Base-by-base conservation (phyloP, 2,113 vertebrate species). In the Tretioscincus oriximinensis region DNA sequence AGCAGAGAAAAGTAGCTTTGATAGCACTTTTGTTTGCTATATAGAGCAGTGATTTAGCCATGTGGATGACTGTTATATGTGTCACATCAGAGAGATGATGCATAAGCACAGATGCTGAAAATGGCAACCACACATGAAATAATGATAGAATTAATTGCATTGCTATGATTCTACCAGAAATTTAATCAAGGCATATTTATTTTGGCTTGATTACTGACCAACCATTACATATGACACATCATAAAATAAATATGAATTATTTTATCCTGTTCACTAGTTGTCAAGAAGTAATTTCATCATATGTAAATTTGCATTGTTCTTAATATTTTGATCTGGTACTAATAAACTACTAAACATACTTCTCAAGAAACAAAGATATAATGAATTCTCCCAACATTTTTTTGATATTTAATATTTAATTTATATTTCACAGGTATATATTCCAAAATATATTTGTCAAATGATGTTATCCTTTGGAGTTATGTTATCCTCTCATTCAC, bases 331-430 rank as follows among this genome's bases (percentile, higher is more conserved):
- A 79, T 60, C 60, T 35, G 18, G 3, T 8, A 74, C 81, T 61
- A 78, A 81, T 79, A 26, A 84, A 72, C 1, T 1, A 74, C 65
- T 81, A 65, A 85, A 78, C 67, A 80, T 70, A 81, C 89, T 90
- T 87, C 54, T 79, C 82, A 80, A 68, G 9, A 87, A 80, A n/a
- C 1, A 86, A 61, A 22, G 67, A 31, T 66, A 0, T 78, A 2
- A 76, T 51, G 77, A 2, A 22, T 1, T 72, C 87, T 90, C 0
- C 64, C 31, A 68, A 77, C 82, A 64, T 78, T 75, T 73, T 12
- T 6, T n/a, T n/a, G n/a, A 31, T 61, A 16, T 20, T 22, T 2
- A 1, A 58, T 80, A 7, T 45, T 70, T 14, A 51, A 45, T 73
- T 7, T 22, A 65, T 26, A 9, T 10, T 76, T 49, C 66, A 47